Evolutionary conservation across 2,888 invertebrate genomes (phyloP).

Genomic region (Patella pellucida): DNA sequence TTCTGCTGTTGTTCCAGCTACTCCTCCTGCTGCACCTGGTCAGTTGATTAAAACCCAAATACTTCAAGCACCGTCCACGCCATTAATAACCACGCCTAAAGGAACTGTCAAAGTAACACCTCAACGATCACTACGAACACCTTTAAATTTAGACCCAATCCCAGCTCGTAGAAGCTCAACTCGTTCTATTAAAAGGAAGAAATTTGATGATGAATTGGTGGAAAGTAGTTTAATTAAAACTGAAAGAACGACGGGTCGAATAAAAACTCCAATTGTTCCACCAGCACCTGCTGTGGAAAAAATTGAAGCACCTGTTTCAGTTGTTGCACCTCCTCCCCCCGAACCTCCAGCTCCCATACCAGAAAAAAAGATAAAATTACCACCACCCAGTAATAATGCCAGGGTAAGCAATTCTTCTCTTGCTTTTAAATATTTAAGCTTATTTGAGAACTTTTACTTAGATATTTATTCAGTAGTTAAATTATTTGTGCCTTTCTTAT

Average conservation of each 20-base stretch:
- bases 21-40: too few relatives aligned
- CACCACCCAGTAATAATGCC: neutral
- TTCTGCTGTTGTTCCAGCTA: too few relatives aligned
- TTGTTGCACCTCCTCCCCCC: constrained; percentile 33
- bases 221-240: constrained; percentile 84
- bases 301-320: constrained; percentile 37
- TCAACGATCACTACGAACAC: neutral
- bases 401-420: neutral
- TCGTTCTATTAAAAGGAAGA: constrained; percentile 92
- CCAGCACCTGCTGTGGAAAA: constrained; percentile 31
- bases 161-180: constrained; percentile 80
- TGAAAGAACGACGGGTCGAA: constrained; percentile 41
- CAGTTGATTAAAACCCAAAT: too few relatives aligned
- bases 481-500: neutral
- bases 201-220: constrained; percentile 97
- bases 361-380: constrained; percentile 72
- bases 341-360: constrained; percentile 73
- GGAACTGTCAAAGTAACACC: neutral
- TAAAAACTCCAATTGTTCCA: constrained; percentile 22
- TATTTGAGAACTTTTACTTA: too few relatives aligned
- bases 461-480: too few relatives aligned
- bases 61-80: neutral
- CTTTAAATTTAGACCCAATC: constrained; percentile 9
- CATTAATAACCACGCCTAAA: neutral
- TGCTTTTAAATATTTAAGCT: too few relatives aligned